Conservation (phyloP, 1,140 invertebrate species). For the Drosophila albomicans region DNA sequence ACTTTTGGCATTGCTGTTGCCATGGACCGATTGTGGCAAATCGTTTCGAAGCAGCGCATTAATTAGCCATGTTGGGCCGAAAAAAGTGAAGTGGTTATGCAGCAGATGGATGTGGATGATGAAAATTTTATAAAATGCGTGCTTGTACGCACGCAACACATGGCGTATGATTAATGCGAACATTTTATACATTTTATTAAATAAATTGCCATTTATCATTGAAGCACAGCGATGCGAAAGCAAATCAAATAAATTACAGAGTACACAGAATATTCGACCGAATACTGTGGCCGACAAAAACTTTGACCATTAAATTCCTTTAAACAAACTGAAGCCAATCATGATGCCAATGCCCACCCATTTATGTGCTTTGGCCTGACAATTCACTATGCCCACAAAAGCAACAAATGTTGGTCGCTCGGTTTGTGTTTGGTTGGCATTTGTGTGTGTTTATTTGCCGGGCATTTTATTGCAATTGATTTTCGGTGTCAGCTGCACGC, state of each 20-base stretch:
- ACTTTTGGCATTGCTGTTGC: slow-evolving; percentile 56
- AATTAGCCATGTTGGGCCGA: slow-evolving; percentile 25
- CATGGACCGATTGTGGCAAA: slow-evolving; percentile 48
- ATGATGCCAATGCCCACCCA: slow-evolving; percentile 23
- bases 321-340: slow-evolving; percentile 71
- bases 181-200: slow-evolving; percentile 61
- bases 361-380: background rate
- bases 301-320: slow-evolving; percentile 74
- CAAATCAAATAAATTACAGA: slow-evolving; percentile 78
- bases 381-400: background rate
- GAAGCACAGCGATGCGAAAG: slow-evolving; percentile 32
- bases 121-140: slow-evolving; percentile 27
- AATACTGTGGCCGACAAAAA: slow-evolving; percentile 49
- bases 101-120: slow-evolving; percentile 1
- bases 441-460: slow-evolving; percentile 64
- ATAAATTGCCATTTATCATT: slow-evolving; percentile 82
- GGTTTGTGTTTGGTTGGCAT: slow-evolving; percentile 8
- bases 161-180: slow-evolving; percentile 76
- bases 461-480: slow-evolving; percentile 79
- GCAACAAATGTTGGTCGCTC: slow-evolving; percentile 13
- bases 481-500: slow-evolving; percentile 77
- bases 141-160: slow-evolving; percentile 52
- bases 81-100: background rate
- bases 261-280: background rate
- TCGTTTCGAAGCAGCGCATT: slow-evolving; percentile 37